Evolutionary conservation across 1,140 invertebrate species (phyloP).

Genomic region (Ips typographus): DNA sequence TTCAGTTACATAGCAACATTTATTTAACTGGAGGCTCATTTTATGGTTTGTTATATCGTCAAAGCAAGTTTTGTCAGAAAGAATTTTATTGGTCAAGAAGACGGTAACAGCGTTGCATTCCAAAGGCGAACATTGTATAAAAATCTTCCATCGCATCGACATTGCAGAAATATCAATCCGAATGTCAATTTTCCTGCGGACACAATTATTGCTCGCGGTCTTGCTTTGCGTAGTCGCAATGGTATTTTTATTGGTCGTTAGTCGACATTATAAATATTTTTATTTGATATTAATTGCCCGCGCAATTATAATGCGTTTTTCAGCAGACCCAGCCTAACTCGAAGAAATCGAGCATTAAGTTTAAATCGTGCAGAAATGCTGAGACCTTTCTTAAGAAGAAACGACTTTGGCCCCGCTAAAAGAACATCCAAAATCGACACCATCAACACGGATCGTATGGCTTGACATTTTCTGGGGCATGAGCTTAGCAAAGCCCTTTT

Average conservation of each 20-base stretch:
- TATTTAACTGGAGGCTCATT: too few relatives aligned
- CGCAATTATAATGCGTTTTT: neutral
- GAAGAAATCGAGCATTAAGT: neutral
- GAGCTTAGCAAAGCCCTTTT: conserved; percentile 1
- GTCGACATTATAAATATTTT: conserved; percentile 6
- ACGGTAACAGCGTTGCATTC: too few relatives aligned
- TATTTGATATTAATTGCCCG: conserved; percentile 2
- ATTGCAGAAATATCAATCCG: conserved; percentile 6
- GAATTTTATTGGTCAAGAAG: too few relatives aligned
- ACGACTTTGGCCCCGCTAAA: conserved; percentile 6
- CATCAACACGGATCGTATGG: conserved; percentile 9
- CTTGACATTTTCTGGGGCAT: conserved; percentile 11
- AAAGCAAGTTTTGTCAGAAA: too few relatives aligned
- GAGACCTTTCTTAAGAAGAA: conserved; percentile 5
- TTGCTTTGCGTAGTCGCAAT: neutral
- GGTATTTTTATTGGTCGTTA: conserved; percentile 5
- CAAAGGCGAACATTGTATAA: too few relatives aligned
- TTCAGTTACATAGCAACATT: too few relatives aligned
- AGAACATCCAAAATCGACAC: conserved; percentile 13
- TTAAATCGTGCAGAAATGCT: conserved; percentile 3
- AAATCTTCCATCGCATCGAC: neutral
- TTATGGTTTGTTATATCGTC: too few relatives aligned
- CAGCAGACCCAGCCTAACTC: neutral
- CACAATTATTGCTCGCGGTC: neutral
- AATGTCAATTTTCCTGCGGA: neutral